A percentile compares a stretch with the other conserved stretches of the same genome.
Conservation (phyloP, 1,140 invertebrate genomes). For the Cryptotermes secundus region DNA sequence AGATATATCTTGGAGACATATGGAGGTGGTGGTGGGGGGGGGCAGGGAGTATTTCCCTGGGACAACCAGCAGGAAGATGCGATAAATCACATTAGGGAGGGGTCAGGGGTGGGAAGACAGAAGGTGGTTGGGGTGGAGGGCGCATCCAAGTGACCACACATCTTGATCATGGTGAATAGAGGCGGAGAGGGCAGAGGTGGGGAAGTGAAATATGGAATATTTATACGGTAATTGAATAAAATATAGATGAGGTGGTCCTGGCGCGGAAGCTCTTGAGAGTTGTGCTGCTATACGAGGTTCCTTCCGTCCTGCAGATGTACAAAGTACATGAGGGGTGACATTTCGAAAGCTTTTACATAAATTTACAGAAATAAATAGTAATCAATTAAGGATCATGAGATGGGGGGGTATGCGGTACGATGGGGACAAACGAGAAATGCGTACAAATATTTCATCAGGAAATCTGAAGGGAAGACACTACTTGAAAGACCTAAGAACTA, state of each 20-base stretch:
- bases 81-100: not conserved
- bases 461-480: no score
- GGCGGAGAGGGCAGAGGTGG: not conserved
- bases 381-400: no score
- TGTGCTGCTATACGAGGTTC: not conserved
- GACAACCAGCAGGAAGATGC: constrained; percentile 6
- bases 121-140: not conserved
- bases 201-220: constrained; percentile 8
- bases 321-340: no score
- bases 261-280: not conserved
- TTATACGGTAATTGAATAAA: constrained; percentile 13
- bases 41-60: no score
- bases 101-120: not conserved
- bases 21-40: not conserved
- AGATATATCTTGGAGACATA: constrained; percentile 2
- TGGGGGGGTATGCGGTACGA: no score
- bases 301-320: no score
- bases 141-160: constrained; percentile 9
- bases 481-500: no score
- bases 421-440: no score
- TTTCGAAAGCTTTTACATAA: no score
- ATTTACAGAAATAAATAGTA: no score
- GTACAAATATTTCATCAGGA: no score
- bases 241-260: not conserved
- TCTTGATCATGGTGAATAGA: not conserved